Percentiles rank a stretch among this genome's conserved stretches.
These are phyloP conservation scores for Mesochorus sp. DNA, from an alignment of 2,888 invertebrate genomes.

Conservation along the genomic window DNA sequence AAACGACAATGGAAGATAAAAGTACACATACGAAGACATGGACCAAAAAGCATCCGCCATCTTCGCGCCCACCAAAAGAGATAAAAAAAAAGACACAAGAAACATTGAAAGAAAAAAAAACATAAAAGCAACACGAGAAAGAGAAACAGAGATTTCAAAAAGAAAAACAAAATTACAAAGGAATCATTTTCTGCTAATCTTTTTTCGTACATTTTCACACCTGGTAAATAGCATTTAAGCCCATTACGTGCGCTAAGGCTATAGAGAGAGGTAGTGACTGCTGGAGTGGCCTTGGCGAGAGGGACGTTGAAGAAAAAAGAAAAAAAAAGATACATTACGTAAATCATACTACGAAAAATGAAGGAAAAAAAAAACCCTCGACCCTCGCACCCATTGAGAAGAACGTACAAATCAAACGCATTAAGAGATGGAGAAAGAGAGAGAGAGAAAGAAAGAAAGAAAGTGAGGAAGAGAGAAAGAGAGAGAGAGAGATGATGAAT, in stretches of 20 bases:
- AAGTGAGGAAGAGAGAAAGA: conserved; percentile 15
- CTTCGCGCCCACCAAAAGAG: conserved; percentile 58
- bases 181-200: conserved; percentile 49
- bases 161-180: conserved; percentile 40
- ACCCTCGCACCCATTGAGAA: conserved; percentile 77
- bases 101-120: conserved; percentile 40
- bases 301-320: conserved; percentile 32
- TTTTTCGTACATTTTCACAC: conserved; percentile 61
- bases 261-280: conserved; percentile 44
- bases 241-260: conserved; percentile 34
- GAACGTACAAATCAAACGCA: conserved; percentile 80
- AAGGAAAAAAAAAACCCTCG: conserved; percentile 55
- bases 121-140: conserved; percentile 33
- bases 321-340: background rate
- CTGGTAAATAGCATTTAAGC: conserved; percentile 51
- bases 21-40: conserved; percentile 55
- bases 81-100: conserved; percentile 36
- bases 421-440: conserved; percentile 68
- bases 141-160: conserved; percentile 17
- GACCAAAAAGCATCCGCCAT: conserved; percentile 63
- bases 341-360: background rate
- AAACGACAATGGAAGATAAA: conserved; percentile 36
- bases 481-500: conserved; percentile 18
- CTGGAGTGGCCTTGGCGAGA: conserved; percentile 61
- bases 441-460: conserved; percentile 56